Conservation (phyloP, 2,113 vertebrate species). For the Tetrao urogallus region DNA sequence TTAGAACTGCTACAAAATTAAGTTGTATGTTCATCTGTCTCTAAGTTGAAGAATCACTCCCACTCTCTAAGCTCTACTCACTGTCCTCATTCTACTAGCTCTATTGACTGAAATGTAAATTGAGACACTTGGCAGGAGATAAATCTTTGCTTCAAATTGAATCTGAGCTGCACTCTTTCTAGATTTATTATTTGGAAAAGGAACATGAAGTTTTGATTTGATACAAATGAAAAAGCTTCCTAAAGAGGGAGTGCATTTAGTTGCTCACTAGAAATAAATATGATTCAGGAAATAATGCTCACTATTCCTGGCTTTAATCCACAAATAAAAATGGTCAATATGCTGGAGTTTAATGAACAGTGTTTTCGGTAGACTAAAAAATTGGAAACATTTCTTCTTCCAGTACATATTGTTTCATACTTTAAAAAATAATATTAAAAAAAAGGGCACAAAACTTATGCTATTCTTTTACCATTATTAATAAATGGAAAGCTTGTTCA, state of each 20-base stretch:
- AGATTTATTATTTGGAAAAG: background rate
- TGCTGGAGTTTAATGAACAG: background rate
- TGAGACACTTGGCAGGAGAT: background rate
- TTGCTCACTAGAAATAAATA: background rate
- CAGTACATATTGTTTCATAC: background rate
- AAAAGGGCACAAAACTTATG: background rate
- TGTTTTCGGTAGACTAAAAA: background rate
- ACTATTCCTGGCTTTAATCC: background rate
- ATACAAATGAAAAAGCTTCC: background rate
- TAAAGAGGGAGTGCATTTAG: background rate
- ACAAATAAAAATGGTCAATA: background rate
- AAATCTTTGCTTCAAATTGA: background rate
- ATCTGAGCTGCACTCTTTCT: background rate
- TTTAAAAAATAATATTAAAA: background rate
- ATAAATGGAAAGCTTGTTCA: background rate
- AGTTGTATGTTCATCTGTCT: background rate
- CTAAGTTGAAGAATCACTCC: background rate
- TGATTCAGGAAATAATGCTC: background rate
- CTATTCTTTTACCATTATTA: background rate
- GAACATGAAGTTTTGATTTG: background rate
- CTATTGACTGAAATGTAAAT: accelerated
- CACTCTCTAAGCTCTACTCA: background rate
- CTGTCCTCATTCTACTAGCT: background rate
- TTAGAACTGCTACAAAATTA: background rate
- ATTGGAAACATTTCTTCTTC: background rate